A percentile compares a stretch with the other conserved stretches of the same genome.
Evolutionary conservation across 2,113 vertebrate species (phyloP).

Genomic region (Strix aluco): DNA sequence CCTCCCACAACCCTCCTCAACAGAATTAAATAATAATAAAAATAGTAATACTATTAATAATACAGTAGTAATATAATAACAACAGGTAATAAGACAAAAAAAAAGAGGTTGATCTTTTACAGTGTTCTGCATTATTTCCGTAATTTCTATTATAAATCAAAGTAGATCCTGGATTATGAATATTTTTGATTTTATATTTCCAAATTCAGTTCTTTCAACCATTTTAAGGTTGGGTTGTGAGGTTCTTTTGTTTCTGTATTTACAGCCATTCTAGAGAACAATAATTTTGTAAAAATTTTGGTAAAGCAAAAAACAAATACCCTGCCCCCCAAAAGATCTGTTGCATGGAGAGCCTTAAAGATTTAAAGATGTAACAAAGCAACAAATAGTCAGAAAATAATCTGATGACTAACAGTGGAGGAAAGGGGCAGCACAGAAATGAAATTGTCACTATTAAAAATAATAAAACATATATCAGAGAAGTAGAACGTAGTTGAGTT

Average conservation of each 20-base stretch:
- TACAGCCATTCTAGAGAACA: not conserved
- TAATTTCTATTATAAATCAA: not conserved
- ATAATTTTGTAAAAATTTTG: not conserved
- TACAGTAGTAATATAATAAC: no score
- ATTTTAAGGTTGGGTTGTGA: not conserved
- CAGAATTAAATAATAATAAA: not conserved
- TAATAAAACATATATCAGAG: not conserved
- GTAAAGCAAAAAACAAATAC: not conserved
- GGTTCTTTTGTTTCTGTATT: not conserved
- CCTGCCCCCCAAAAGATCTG: not conserved
- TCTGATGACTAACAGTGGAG: not conserved
- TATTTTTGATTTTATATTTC: not conserved
- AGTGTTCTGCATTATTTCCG: not conserved
- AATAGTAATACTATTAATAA: not conserved
- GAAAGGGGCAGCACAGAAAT: not conserved
- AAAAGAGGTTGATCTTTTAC: not conserved
- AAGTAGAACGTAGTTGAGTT: not conserved
- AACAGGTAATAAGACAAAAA: not conserved
- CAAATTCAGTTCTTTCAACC: not conserved
- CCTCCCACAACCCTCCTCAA: not conserved
- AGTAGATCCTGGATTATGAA: not conserved
- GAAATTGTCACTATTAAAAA: not conserved
- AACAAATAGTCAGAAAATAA: not conserved
- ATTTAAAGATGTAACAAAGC: not conserved
- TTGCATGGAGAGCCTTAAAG: not conserved